These are phyloP conservation scores for Agriopis marginaria DNA, from an alignment of 2,888 invertebrate genomes.

Conservation along the genomic window DNA sequence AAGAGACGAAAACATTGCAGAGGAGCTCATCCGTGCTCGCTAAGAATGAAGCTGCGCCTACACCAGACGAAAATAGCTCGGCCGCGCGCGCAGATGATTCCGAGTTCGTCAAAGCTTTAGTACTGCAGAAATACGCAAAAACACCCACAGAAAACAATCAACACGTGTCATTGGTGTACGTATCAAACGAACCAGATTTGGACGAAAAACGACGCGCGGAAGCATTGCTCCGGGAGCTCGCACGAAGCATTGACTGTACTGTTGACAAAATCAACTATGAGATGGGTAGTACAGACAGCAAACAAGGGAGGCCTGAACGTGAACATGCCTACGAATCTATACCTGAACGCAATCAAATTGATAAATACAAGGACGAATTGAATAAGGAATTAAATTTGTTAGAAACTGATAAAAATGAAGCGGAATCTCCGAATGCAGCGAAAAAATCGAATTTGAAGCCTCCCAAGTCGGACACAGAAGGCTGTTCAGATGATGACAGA, in stretches of 20 bases:
- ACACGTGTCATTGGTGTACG: slow-evolving; percentile 80
- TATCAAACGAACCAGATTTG: slow-evolving; percentile 68
- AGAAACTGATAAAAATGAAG: slow-evolving; percentile 53
- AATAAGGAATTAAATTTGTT: slow-evolving; percentile 71
- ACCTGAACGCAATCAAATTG: slow-evolving; percentile 54
- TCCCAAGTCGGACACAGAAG: slow-evolving; percentile 76
- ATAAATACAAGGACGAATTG: slow-evolving; percentile 69
- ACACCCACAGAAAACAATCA: slow-evolving; percentile 68
- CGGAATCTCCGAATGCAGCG: slow-evolving; percentile 62
- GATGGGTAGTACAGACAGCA: slow-evolving; percentile 74
- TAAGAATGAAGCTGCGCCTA: slow-evolving; percentile 64
- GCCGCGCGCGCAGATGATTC: slow-evolving; percentile 53
- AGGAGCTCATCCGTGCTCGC: slow-evolving; percentile 60
- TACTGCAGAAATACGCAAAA: slow-evolving; percentile 79
- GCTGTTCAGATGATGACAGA: slow-evolving; percentile 78
- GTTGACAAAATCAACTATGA: slow-evolving; percentile 71
- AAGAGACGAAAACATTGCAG: slow-evolving; percentile 39
- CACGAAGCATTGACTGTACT: slow-evolving; percentile 77
- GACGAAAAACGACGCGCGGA: slow-evolving; percentile 78
- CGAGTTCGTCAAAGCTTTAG: slow-evolving; percentile 78
- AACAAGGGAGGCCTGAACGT: slow-evolving; percentile 55
- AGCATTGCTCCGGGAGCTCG: slow-evolving; percentile 78
- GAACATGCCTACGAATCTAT: slow-evolving; percentile 66
- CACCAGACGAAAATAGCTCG: slow-evolving; percentile 73
- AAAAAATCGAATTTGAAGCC: slow-evolving; percentile 79